These are phyloP conservation scores for Amazona vittata DNA, from an alignment of 2,113 vertebrate species.

Conservation along the genomic window DNA sequence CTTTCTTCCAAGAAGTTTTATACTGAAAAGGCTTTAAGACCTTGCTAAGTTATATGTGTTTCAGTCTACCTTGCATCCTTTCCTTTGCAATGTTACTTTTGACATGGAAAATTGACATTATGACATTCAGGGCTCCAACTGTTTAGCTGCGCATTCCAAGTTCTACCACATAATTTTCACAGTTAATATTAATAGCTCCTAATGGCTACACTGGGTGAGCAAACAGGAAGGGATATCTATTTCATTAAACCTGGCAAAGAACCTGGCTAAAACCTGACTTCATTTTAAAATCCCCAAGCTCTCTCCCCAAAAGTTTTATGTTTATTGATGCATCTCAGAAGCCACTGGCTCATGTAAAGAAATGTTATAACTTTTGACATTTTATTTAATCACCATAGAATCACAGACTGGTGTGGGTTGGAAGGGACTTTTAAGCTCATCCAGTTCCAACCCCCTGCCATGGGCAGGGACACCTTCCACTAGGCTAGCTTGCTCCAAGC, in stretches of 20 bases:
- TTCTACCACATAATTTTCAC: neutral
- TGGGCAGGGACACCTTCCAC: neutral
- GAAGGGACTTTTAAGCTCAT: neutral
- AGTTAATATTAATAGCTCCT: neutral
- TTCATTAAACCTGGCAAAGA: neutral
- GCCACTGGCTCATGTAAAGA: neutral
- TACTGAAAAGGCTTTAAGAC: neutral
- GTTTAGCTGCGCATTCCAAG: neutral
- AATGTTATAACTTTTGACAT: neutral
- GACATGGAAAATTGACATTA: neutral
- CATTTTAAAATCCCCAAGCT: neutral
- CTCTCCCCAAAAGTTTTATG: neutral
- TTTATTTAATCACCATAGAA: neutral
- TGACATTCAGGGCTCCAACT: neutral
- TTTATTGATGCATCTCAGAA: neutral
- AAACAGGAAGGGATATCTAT: neutral
- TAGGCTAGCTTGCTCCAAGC: neutral
- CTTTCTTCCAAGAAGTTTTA: neutral
- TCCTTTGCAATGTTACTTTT: neutral
- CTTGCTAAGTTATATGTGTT: neutral
- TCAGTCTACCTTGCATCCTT: neutral
- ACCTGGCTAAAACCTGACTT: neutral
- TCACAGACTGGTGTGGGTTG: neutral
- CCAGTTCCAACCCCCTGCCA: neutral
- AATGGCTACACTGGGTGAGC: rapidly evolving